These are phyloP conservation scores for Thalassophryne amazonica DNA, from an alignment of 2,797 vertebrate species.

Conservation along the genomic window DNA sequence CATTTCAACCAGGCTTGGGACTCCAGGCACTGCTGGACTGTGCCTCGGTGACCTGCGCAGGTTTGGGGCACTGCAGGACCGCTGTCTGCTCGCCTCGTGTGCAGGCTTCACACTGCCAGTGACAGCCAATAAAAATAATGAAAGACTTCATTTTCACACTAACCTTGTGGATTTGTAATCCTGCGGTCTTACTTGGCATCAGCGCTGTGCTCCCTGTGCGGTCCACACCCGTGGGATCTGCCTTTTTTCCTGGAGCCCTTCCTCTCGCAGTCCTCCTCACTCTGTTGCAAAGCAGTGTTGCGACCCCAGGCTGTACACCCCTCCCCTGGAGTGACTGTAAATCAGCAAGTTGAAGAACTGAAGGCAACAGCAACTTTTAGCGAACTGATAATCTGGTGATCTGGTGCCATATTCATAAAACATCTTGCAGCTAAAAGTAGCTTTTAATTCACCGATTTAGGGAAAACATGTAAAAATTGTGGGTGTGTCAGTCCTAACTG, in stretches of 20 bases:
- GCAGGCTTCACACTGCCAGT: constrained; percentile 82
- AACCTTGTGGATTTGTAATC: neutral
- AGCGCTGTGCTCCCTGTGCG: constrained; percentile 84
- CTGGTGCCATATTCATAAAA: no score
- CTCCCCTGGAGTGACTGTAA: constrained; percentile 88
- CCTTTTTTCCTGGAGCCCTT: constrained; percentile 91
- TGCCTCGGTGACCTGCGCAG: constrained; percentile 89
- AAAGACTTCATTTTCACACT: neutral
- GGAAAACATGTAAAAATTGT: no score
- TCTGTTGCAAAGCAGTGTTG: constrained; percentile 76
- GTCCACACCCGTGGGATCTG: constrained; percentile 80
- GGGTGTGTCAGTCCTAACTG: no score
- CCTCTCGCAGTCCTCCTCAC: constrained; percentile 87
- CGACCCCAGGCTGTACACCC: constrained; percentile 84
- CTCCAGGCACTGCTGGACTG: constrained; percentile 86
- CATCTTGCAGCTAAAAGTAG: no score
- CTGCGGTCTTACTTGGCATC: constrained; percentile 82
- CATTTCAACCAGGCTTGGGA: constrained; percentile 91
- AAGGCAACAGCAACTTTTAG: neutral
- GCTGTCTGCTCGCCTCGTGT: constrained; percentile 88
- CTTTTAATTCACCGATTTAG: no score
- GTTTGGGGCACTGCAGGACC: constrained; percentile 93
- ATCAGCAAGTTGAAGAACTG: neutral
- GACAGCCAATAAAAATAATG: neutral
- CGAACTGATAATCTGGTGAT: neutral